Conservation (phyloP, 2,888 invertebrate genomes). For the Scelioninae gen. 1 region DNA sequence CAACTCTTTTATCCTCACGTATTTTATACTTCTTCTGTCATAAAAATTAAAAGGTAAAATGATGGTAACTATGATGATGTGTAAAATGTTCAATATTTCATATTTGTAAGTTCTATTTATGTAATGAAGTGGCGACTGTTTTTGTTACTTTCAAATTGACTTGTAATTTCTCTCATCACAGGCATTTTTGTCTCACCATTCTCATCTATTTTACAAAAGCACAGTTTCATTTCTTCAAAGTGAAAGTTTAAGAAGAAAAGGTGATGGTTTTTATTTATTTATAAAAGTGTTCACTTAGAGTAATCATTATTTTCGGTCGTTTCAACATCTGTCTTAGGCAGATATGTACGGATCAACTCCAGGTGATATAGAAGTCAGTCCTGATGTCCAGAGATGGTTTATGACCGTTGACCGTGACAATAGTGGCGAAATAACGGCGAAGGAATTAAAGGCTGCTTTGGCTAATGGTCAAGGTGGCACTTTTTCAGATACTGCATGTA, state of each 20-base stretch:
- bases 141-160: background rate
- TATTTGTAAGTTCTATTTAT: background rate
- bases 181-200: slow-evolving; percentile 29
- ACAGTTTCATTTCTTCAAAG: background rate
- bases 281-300: background rate
- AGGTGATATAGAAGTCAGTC: slow-evolving; percentile 84
- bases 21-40: no score
- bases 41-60: background rate
- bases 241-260: slow-evolving; percentile 18
- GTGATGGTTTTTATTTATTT: slow-evolving; percentile 16
- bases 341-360: slow-evolving; percentile 72
- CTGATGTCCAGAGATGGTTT: slow-evolving; percentile 94
- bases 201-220: slow-evolving; percentile 19
- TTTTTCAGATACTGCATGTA: slow-evolving; percentile 93
- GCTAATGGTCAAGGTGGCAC: slow-evolving; percentile 93
- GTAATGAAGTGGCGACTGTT: background rate
- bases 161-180: slow-evolving; percentile 9
- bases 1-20: no score
- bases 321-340: slow-evolving; percentile 17
- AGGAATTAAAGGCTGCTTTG: slow-evolving; percentile 91
- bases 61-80: background rate
- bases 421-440: slow-evolving; percentile 91
- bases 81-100: background rate
- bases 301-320: background rate
- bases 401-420: slow-evolving; percentile 92